A percentile compares a stretch with the other conserved stretches of the same genome.
Evolutionary conservation across 1,140 invertebrate species (phyloP).

Genomic region (Galendromus occidentalis): DNA sequence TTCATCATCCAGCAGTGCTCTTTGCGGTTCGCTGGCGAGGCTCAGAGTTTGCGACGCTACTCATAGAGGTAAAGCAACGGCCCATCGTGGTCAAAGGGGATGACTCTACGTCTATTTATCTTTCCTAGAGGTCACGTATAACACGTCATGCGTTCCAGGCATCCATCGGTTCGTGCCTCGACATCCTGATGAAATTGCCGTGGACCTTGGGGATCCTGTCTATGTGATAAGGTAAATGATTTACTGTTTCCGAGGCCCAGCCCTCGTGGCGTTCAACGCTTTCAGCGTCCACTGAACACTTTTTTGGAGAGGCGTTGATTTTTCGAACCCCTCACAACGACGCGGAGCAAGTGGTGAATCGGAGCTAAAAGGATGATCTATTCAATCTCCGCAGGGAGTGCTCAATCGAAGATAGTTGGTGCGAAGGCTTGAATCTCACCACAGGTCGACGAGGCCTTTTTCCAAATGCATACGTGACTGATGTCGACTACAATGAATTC

Average conservation of each 20-base stretch:
- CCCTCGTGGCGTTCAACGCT: no score
- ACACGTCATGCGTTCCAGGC: slow-evolving; percentile 28
- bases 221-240: slow-evolving; percentile 90
- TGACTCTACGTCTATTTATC: neutral
- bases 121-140: neutral
- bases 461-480: slow-evolving; percentile 84
- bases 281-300: no score
- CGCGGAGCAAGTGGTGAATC: neutral
- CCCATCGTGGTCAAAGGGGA: no score
- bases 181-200: slow-evolving; percentile 80
- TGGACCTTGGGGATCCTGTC: slow-evolving; percentile 91
- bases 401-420: slow-evolving; percentile 15
- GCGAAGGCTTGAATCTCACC: slow-evolving; percentile 66
- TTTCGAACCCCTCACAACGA: neutral
- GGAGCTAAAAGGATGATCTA: neutral
- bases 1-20: neutral
- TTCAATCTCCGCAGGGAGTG: neutral
- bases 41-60: neutral
- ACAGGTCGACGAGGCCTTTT: slow-evolving; percentile 83
- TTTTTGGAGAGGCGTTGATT: slow-evolving; percentile 25
- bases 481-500: slow-evolving; percentile 83
- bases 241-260: no score
- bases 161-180: slow-evolving; percentile 84
- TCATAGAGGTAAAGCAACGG: neutral
- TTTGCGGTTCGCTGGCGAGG: neutral